Base-by-base conservation (phyloP, 2,797 vertebrate genomes). In the Hipposideros larvatus region DNA sequence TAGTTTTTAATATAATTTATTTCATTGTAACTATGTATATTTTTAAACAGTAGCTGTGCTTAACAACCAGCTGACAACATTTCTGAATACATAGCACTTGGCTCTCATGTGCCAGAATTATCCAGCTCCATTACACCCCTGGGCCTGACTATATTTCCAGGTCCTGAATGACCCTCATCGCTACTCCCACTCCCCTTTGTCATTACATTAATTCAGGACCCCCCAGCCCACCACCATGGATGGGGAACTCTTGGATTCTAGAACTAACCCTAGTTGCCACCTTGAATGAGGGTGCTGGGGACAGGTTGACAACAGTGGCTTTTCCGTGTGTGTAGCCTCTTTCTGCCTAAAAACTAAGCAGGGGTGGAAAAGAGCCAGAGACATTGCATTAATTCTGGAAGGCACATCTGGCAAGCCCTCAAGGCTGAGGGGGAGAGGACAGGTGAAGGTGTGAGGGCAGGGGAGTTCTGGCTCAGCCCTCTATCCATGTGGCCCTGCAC, bases 41-140 rank as follows among this genome's bases (percentile, higher is more conserved):
- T 16, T 48, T 63, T 41, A 48, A 82, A 51, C 57, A 68, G 79
- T 91, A 78, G 46, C 26, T 93, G 9, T 77, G 55, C 70, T 80
- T 84, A 88, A 78, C 43, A 82, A 55, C 3, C 53, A 11, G 43
- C 22, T 94, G 43, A 57, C 34, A 92, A 3, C 51, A 24, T 87
- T 94, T 75, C 66, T 90, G 65, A 90, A 90, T 68, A 75, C 31
- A 14, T 46, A 87, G 65, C 70, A 46, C 55, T 73, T 73, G 71
- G 34, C 18, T 75, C 34, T 82, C 26, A 13, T 10, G n/a, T 55
- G 37, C 63, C 31, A 70, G 75, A 82, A 79, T 65, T 37, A 68
- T 22, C 9, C n/a, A 3, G 18, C 83, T 70, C 41, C 28, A 55
- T 71, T 37, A 31, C 21, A 70, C 19, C 13, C 28, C 13, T 31